Evolutionary conservation across 2,888 invertebrate genomes (phyloP).

Genomic region (Tipula lateralis): DNA sequence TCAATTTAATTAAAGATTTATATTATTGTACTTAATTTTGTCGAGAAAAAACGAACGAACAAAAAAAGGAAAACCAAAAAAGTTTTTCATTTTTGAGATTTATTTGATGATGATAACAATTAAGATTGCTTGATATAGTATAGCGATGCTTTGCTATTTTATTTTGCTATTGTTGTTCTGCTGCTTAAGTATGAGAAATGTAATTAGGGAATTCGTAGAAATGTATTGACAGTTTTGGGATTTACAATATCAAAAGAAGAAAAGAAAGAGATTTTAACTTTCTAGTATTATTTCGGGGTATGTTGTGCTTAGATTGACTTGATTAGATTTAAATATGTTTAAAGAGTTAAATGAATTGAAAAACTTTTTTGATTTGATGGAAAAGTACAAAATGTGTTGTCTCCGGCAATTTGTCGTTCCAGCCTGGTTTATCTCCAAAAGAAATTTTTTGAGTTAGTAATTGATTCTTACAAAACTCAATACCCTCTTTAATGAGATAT

Average conservation of each 20-base stretch:
- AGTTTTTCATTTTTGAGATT: neutral
- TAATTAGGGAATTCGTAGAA: slow-evolving; percentile 19
- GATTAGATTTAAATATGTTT: neutral
- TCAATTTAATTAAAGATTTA: neutral
- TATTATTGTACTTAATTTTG: neutral
- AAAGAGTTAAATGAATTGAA: neutral
- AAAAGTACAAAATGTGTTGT: too few relatives aligned
- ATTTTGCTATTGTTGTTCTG: neutral
- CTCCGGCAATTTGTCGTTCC: too few relatives aligned
- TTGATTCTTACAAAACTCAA: too few relatives aligned
- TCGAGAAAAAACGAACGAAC: neutral
- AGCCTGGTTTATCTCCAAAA: too few relatives aligned
- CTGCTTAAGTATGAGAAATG: neutral
- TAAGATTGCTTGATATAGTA: neutral
- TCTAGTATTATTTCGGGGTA: neutral
- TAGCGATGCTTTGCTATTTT: neutral
- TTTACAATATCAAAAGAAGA: neutral
- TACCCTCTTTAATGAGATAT: too few relatives aligned
- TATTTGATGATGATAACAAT: too few relatives aligned
- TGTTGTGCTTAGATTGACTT: neutral
- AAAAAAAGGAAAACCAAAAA: neutral
- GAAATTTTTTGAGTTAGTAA: too few relatives aligned
- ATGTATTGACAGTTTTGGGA: neutral
- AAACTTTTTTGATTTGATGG: neutral
- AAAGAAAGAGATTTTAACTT: neutral